Evolutionary conservation across 2,113 vertebrate species (phyloP).

Genomic region (Ursus arctos): DNA sequence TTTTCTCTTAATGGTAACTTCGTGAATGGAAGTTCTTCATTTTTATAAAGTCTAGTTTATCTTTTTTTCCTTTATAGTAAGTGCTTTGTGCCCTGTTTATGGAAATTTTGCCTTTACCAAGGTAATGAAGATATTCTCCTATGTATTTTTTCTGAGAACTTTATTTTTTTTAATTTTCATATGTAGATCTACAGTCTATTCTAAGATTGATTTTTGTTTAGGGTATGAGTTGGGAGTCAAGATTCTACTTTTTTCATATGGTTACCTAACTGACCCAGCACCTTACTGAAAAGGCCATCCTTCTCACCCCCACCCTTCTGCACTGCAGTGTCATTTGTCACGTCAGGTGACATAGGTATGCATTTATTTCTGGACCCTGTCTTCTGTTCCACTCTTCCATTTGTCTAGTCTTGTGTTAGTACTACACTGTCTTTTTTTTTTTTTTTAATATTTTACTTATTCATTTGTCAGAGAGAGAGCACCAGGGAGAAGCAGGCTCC

Average conservation of each 20-base stretch:
- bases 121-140: conserved; percentile 12
- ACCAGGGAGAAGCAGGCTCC: too few species aligned
- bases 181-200: background rate
- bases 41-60: conserved; percentile 4
- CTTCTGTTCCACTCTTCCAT: background rate
- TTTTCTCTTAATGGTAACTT: conserved; percentile 20
- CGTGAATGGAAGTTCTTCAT: background rate
- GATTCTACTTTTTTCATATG: background rate
- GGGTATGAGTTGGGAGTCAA: background rate
- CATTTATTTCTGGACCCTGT: background rate
- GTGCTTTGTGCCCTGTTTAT: conserved; percentile 23
- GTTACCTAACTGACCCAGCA: background rate
- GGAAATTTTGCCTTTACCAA: conserved; percentile 1
- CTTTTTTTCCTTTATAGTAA: background rate
- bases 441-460: too few species aligned
- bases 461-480: too few species aligned
- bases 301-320: background rate
- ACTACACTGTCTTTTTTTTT: too few species aligned
- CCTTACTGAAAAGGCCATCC: background rate
- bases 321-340: background rate
- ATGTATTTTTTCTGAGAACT: background rate
- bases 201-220: conserved; percentile 37
- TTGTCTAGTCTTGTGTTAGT: background rate
- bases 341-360: background rate
- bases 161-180: background rate